Base-by-base conservation (phyloP, 2,113 vertebrate species). In the Capreolus pygargus region DNA sequence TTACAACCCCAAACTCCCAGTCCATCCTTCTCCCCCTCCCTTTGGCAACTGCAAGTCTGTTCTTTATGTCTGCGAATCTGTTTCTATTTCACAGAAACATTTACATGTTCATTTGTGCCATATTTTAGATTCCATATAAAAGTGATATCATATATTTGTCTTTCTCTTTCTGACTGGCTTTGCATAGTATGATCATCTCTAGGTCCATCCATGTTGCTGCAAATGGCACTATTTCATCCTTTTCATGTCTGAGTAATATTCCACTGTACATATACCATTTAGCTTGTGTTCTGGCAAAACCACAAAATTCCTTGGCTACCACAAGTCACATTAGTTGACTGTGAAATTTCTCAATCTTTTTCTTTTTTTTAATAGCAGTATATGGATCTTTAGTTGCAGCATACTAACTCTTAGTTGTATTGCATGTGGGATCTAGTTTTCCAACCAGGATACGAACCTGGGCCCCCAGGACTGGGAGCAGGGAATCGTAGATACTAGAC, bases 341-440 rank as follows among this genome's bases (percentile, higher is more conserved):
- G 99, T 99, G 99, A 98, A 99, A 99, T 98, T 99, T 99, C 99
- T 99, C 99, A 0, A 99, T 99, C 99, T 99, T 99, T 99, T 99
- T 99, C 99, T 99, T 99, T 99, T 99, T 70, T 70, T 39, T 23
- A 70, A 70, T 36, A 36, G 19, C n/a, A 21, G 17, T 36, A 70
- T 70, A 39, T 74, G 19, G 10, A 23, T 39, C 10, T 74, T 74
- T 74, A 39, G n/a, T 74, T 74, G n/a, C 21, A 39, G 67, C 67
- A 3, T 74, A 23, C n/a, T 39, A 74, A 74, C 67, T 23, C 36
- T 23, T 23, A 74, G 36, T 39, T 39, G 36, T 74, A n/a, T 39
- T 39, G 9, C 67, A 74, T 39, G 19, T 39, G 67, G 67, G 19
- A 23, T 12, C 67, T 39, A 23, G 19, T 74, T 74, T 74, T 21